A percentile compares a stretch with the other conserved stretches of the same genome.
Conservation (phyloP, 1,140 invertebrate genomes). For the Laupala kohalensis region DNA sequence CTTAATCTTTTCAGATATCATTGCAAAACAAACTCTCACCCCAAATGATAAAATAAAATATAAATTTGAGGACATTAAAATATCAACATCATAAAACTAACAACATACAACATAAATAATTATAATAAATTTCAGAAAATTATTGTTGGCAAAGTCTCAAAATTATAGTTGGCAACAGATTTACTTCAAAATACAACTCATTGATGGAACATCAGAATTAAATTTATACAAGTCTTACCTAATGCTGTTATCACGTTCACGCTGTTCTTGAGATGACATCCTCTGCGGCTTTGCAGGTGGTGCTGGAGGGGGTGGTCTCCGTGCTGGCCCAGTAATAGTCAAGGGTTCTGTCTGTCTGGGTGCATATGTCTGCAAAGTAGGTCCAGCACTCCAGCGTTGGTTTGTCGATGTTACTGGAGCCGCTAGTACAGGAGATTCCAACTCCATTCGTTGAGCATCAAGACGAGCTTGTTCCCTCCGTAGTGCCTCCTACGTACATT, state of each 20-base stretch:
- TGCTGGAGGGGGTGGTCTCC: constrained; percentile 33
- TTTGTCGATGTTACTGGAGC: background rate
- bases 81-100: too few species aligned
- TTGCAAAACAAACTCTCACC: too few species aligned
- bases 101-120: too few species aligned
- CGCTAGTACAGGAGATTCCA: background rate
- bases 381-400: background rate
- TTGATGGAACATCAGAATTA: too few species aligned
- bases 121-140: too few species aligned
- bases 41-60: too few species aligned
- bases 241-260: constrained; percentile 32
- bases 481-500: background rate
- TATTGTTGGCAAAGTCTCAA: too few species aligned
- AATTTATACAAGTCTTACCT: constrained; percentile 27
- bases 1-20: too few species aligned
- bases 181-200: too few species aligned
- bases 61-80: too few species aligned
- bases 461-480: background rate
- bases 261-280: constrained; percentile 26
- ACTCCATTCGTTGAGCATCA: background rate
- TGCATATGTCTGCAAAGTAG: background rate
- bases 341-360: background rate
- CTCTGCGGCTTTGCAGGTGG: constrained; percentile 35
- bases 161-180: too few species aligned
- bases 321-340: background rate